Evolutionary conservation across 2,113 vertebrate genomes (phyloP), one percentile per base, ranked within the genome.

Genomic region (Phyllopteryx taeniolatus): DNA sequence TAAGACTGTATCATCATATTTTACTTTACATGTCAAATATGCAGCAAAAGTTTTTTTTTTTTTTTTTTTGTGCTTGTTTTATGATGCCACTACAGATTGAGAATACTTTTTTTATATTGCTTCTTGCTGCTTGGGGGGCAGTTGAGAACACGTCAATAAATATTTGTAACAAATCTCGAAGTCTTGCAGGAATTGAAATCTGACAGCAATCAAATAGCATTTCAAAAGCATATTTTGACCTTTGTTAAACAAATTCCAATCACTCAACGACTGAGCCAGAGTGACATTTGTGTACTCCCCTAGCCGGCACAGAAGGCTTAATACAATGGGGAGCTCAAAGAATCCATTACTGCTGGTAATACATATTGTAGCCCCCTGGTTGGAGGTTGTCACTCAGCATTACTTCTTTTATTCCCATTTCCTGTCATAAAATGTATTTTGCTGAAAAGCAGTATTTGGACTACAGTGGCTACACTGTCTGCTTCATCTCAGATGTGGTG

Each of bases 351-450:
- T 11, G 74, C 72, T 3, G 33, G 79, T 68, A 8, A 68, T 87
- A 83, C 85, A 81, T 67, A 35, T 73, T 68, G 76, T 53, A 80
- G 73, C 1, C 44, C 67, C 68, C 68, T 61, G 71, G 70, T 77
- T 76, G 66, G 80, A 78, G 44, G 74, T 79, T 71, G 73, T 17
- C 0, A 76, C 67, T 86, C 77, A 79, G 80, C 83, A 77, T 90
- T 85, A 65, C 70, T 67, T 78, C 72, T 80, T 17, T 46, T 78
- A 49, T 46, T 54, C 27, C 2, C 6, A 75, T 76, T 68, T 82
- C 80, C 80, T 64, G 57, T 67, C 67, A 72, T 89, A 85, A 86
- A 86, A 86, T 82, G 46, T 35, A 71, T 79, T 79, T 82, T 80
- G 77, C 81, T 83, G 85, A 75, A 84, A 87, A 70, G 72, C 61